A percentile compares a stretch with the other conserved stretches of the same genome.
Conservation (phyloP, 2,113 vertebrate species). For the Heloderma charlesbogerti region DNA sequence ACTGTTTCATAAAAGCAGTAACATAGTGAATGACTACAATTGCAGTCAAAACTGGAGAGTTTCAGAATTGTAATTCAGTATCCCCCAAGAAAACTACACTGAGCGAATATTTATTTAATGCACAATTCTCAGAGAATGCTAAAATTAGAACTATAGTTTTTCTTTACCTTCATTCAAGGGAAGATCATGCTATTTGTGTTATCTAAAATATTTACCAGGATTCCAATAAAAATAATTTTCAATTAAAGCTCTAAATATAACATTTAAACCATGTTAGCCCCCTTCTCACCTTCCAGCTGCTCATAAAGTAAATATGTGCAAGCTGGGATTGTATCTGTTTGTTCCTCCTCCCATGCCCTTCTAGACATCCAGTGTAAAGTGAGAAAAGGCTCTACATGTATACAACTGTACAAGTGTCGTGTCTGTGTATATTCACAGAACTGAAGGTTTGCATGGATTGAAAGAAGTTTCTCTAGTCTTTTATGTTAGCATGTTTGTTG, state of each 20-base stretch:
- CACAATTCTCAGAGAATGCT: neutral
- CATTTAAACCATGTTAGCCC: neutral
- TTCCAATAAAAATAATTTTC: neutral
- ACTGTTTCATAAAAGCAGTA: slow-evolving; percentile 34
- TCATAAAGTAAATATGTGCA: no score
- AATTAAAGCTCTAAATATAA: neutral
- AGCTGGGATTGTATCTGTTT: no score
- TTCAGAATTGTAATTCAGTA: slow-evolving; percentile 2
- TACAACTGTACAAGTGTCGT: no score
- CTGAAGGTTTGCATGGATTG: neutral
- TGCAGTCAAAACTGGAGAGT: slow-evolving; percentile 61
- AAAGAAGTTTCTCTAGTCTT: neutral
- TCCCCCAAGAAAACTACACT: neutral
- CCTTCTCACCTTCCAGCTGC: neutral
- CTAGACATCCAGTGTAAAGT: no score
- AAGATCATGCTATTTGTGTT: neutral
- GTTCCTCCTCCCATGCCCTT: no score
- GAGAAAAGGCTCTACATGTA: no score
- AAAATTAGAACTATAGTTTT: neutral
- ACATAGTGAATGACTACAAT: slow-evolving; percentile 63
- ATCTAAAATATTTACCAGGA: neutral
- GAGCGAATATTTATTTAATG: neutral
- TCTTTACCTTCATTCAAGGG: neutral
- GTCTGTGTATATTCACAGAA: no score
- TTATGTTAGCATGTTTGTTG: neutral